Conservation (phyloP, 2,113 vertebrate species). For the Machaerirhynchus nigripectus region DNA sequence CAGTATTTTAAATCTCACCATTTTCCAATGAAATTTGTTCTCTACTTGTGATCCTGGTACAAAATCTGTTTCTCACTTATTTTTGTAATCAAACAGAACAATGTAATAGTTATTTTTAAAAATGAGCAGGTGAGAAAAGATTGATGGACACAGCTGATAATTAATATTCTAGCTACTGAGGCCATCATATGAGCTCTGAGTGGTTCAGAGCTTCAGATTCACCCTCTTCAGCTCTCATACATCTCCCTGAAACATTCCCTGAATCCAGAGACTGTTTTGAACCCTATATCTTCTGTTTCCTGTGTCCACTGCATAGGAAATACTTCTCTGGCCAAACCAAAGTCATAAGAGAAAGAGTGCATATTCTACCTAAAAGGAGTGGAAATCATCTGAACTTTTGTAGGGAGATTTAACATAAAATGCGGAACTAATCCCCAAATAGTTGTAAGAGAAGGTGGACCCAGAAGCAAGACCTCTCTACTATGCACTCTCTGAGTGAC, state of each 20-base stretch:
- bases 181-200: background rate
- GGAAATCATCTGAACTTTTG: background rate
- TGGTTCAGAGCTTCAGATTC: background rate
- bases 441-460: background rate
- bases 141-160: background rate
- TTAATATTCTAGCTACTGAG: background rate
- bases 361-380: background rate
- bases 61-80: background rate
- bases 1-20: background rate
- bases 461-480: background rate
- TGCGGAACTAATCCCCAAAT: background rate
- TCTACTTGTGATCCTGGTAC: background rate
- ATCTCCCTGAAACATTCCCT: background rate
- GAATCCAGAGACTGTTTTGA: background rate
- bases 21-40: background rate
- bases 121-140: background rate
- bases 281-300: background rate
- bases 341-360: background rate
- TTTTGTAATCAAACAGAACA: background rate
- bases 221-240: background rate
- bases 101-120: background rate
- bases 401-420: background rate
- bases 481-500: background rate
- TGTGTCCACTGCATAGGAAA: background rate
- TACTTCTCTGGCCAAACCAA: background rate